Base-by-base conservation (phyloP, 1,140 invertebrate species). In the Saxidomus purpurata region DNA sequence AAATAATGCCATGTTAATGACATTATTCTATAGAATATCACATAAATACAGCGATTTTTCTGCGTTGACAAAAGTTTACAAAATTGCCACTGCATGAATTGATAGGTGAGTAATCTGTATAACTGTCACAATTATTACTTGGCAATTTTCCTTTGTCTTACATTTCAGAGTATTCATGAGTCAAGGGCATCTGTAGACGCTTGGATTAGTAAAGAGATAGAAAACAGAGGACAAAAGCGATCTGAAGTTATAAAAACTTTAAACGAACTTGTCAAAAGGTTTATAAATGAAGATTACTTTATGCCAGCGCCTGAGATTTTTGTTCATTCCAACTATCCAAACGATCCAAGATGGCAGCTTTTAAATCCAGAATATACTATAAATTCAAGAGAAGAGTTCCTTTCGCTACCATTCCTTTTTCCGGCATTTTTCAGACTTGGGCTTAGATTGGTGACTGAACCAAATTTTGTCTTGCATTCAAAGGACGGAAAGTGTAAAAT, bases 201-300 rank as follows among this genome's bases (percentile, higher is more conserved):
- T 28, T 71, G 59, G 63, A 84, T 84, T 4, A 61, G 47, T n/a
- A 59, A 34, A 84, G 82, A 84, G 31, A 67, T 17, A 49, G 25
- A 71, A 25, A 67, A 17, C 36, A 69, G 31, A 28, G 61, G 61
- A 63, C 9, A 67, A 19, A 71, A 67, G 19, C 59, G 82, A 1
- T 25, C 61, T 22, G 82, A 79, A 61, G 31, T 67, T 63, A 15
- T 61, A 6, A 61, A 87, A 63, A 36, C 17, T 15, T 1, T 80
- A 6, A 87, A 87, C n/a, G 38, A 79, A 63, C 67, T 80, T 0
- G 15, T 79, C 1, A 79, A 87, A 52, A 34, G 31, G 47, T 87
- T 87, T 31, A 87, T 87, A 15, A 87, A 87, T 36, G 85, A 87
- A 22, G 85, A 87, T 49, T 87, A 79, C 61, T 87, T 87, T 34